phyloP scores from a whole-genome alignment of 2,113 vertebrate genomes.

The Alces alces region DNA sequence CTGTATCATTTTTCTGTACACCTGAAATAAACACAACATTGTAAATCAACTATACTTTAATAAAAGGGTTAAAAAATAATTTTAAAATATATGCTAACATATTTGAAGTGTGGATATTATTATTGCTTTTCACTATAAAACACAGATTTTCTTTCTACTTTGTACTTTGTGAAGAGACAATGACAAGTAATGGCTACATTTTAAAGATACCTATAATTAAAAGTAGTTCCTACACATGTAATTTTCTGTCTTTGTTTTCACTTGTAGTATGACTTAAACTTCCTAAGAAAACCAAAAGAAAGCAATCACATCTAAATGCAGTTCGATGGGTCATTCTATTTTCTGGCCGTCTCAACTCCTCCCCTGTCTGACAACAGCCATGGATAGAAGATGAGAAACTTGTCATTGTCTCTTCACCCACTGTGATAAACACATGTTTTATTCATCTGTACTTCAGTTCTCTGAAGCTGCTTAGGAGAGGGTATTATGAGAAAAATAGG shows the following conservation, averaged over 20 bases:
- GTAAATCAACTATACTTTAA: not conserved
- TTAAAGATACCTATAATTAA: not conserved
- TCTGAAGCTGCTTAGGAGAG: not conserved
- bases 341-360: not conserved
- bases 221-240: not conserved
- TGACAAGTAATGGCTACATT: not conserved
- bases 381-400: not conserved
- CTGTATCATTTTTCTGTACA: not conserved
- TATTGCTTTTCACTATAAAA: not conserved
- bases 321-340: not conserved
- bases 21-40: not conserved
- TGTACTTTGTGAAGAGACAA: not conserved
- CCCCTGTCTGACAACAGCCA: not conserved
- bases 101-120: not conserved
- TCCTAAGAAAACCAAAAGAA: not conserved
- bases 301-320: not conserved
- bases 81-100: not conserved
- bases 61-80: not conserved
- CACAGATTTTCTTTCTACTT: not conserved
- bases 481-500: not conserved
- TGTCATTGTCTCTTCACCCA: not conserved
- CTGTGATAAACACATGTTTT: not conserved
- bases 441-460: not conserved
- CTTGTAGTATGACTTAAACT: not conserved
- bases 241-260: not conserved